Conservation (phyloP, 2,113 vertebrate species). For the Isichthys henryi region DNA sequence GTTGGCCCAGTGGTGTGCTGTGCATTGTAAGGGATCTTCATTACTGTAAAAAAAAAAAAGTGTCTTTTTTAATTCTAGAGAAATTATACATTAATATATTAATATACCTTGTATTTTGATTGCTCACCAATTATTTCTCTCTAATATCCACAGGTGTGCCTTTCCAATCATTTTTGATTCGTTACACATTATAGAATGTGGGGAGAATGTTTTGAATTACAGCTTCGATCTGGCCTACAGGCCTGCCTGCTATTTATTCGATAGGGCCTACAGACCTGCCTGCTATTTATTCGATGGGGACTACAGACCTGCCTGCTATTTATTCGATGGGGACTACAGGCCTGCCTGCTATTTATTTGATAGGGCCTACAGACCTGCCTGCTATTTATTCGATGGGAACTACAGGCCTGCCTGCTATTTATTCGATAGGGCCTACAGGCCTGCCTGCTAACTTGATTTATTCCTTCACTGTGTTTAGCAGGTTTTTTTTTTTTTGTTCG, state of each 20-base stretch:
- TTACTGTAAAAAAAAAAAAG: not conserved
- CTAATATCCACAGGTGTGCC: not conserved
- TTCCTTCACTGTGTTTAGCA: slow-evolving; percentile 22
- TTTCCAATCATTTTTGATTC: slow-evolving; percentile 18
- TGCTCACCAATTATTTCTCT: slow-evolving; percentile 16
- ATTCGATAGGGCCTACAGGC: slow-evolving; percentile 15
- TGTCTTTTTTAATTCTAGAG: not conserved
- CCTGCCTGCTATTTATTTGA: not conserved
- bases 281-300: no score
- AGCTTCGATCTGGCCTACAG: slow-evolving; percentile 18
- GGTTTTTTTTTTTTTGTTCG: not conserved
- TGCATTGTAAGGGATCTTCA: not conserved
- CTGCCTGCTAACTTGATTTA: slow-evolving; percentile 26
- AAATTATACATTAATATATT: slow-evolving; percentile 12
- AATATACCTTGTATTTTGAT: not conserved
- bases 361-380: not conserved
- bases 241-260: not conserved
- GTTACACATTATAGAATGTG: slow-evolving; percentile 10
- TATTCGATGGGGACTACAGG: slow-evolving; percentile 11
- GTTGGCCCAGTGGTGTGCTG: no score
- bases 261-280: no score
- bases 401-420: not conserved
- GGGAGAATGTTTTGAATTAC: slow-evolving; percentile 13
- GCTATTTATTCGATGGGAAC: slow-evolving; percentile 7
- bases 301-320: not conserved